Conservation (phyloP, 2,797 vertebrate genomes). For the Enteromius unitaeniatus region DNA sequence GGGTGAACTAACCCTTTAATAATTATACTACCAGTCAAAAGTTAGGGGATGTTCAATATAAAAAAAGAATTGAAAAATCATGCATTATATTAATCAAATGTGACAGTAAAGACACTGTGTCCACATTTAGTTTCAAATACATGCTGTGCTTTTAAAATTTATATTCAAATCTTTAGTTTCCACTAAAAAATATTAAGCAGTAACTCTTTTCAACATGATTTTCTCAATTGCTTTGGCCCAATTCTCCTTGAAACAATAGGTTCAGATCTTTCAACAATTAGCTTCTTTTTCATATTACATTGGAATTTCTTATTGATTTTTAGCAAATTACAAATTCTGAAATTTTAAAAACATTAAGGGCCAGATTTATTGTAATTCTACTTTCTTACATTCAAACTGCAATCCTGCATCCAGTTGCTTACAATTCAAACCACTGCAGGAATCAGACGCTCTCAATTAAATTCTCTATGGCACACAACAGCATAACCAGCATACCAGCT, state of each 20-base stretch:
- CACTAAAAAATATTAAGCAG: neutral
- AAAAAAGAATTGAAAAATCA: neutral
- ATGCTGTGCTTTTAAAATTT: neutral
- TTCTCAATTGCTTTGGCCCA: too few species aligned
- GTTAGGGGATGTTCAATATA: neutral
- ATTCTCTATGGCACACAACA: neutral
- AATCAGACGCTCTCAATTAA: neutral
- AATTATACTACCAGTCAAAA: neutral
- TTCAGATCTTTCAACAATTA: too few species aligned
- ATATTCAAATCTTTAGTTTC: neutral
- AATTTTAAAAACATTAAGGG: too few species aligned
- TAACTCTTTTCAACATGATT: neutral
- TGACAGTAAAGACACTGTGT: too few species aligned
- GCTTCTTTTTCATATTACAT: too few species aligned
- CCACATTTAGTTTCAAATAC: too few species aligned
- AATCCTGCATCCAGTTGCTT: neutral
- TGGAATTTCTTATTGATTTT: too few species aligned
- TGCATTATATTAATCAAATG: too few species aligned
- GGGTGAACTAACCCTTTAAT: neutral
- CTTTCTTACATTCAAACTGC: neutral
- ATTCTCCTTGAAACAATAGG: too few species aligned
- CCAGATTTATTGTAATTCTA: neutral
- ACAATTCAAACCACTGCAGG: neutral
- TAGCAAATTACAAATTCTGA: too few species aligned
- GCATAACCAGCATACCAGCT: neutral